Base-by-base conservation (phyloP, 2,113 vertebrate species). In the Spilogale gracilis region DNA sequence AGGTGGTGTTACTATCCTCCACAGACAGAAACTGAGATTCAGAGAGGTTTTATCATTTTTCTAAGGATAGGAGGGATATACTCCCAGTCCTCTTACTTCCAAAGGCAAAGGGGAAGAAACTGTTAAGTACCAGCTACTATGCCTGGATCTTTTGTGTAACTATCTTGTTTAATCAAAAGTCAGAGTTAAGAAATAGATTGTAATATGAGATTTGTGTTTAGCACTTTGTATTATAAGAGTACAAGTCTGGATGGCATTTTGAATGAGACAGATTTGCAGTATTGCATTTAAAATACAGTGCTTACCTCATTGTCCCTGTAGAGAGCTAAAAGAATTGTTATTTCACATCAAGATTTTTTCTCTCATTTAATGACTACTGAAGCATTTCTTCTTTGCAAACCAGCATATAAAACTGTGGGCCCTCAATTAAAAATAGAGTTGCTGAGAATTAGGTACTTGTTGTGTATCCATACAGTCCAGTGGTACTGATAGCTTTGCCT, bases 81-180 rank as follows among this genome's bases (percentile, higher is more conserved):
- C 7, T 48, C 63, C n/a, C 0, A 43, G 56, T 65, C 2, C 14
- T 90, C 25, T 94, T 87, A 45, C 32, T 48, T 91, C 50, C 3
- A 45, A 94, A 94, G 50, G 18, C 52, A 86, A 74, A 89, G 12
- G 63, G 5, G 12, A 95, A 80, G 58, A 94, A 80, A 65, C 81
- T 50, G 32, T 94, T 67, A 94, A 91, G 30, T 27, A 67, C 30
- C n/a, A 80, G 79, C 67, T 61, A 38, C 43, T n/a, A 9, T 0
- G 2, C 43, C 83, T 80, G 45, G 38, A 76, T 14, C 32, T 96
- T 50, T 84, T 67, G 61, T 80, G 17, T 60, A 63, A 30, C 45
- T 58, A 17, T 71, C 58, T 92, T 92, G n/a, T 92, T 95, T 88
- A 94, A 90, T 67, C 61, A 65, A 91, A 93, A 94, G 67, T 30